These are phyloP conservation scores for Eupeodes luniger DNA, from an alignment of 2,888 invertebrate genomes.

Conservation along the genomic window DNA sequence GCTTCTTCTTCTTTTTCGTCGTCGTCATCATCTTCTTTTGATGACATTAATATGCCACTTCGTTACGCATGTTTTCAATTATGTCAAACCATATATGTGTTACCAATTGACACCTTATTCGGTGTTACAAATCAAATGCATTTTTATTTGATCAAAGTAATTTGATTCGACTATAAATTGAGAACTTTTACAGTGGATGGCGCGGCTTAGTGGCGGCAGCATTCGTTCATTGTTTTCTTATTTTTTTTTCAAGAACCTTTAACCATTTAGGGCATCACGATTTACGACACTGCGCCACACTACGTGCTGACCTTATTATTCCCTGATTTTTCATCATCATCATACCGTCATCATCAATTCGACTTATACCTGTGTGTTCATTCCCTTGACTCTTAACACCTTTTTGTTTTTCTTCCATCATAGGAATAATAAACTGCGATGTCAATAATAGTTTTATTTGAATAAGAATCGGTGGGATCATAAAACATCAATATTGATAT, in stretches of 20 bases:
- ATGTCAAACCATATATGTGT: conserved; percentile 13
- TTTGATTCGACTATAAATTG: conserved; percentile 54
- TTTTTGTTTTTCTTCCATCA: conserved; percentile 6
- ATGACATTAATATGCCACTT: conserved; percentile 9
- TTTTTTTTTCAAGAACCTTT: conserved; percentile 22
- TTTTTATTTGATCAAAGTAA: conserved; percentile 61
- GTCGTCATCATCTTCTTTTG: not conserved
- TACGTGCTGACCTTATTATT: conserved; percentile 75
- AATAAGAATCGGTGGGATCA: conserved; percentile 45
- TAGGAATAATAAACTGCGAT: not conserved
- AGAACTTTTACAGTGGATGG: not conserved
- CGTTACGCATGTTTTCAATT: conserved; percentile 35
- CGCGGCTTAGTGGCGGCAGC: too few relatives aligned
- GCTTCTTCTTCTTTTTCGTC: too few relatives aligned
- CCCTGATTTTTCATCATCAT: conserved; percentile 14
- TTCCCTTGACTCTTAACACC: conserved; percentile 14
- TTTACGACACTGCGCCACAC: not conserved
- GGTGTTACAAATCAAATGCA: conserved; percentile 63
- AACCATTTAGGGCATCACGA: conserved; percentile 66
- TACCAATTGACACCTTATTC: conserved; percentile 54
- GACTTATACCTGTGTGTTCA: not conserved
- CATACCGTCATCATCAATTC: not conserved
- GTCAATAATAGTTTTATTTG: conserved; percentile 19
- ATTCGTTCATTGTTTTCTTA: not conserved
- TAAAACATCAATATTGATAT: conserved; percentile 61